Evolutionary conservation across 2,888 invertebrate genomes (phyloP), one percentile per base, ranked within the genome.

Genomic region (Leucophenga maculata): DNA sequence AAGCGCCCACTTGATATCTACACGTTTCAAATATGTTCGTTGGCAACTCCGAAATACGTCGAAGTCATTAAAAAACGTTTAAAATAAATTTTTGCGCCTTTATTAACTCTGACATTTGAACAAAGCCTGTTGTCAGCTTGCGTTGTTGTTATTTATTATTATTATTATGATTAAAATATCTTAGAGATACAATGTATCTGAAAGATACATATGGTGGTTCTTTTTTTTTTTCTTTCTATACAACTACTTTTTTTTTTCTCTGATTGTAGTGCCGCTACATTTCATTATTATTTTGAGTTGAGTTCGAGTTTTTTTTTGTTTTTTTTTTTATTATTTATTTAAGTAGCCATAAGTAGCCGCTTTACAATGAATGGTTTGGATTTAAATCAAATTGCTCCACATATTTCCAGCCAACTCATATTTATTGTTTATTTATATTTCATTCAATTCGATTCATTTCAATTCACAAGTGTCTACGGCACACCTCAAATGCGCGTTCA

Each of bases 31-130:
- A 26, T 26, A 26, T 26, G 26, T 26, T 55, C 32, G 26, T 32
- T 32, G 59, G 59, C 62, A 62, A 69, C 59, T 69, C 20, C 64
- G 22, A 62, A 69, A 54, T 69, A 16, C 64, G 22, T 69, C 74
- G 82, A 80, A 80, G 83, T 84, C 81, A 82, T 82, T 83, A 83
- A 82, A 83, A 85, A 85, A 75, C 84, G 80, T 85, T 85, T 84
- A 82, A 85, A 82, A 77, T 83, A 82, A 77, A 83, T 75, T 78
- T 84, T 85, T 83, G 85, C 81, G 84, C 84, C 84, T 81, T 80
- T 81, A 85, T 81, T 81, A 78, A 82, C 76, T 76, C 79, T 82
- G 81, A 85, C 81, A 85, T 76, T 83, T 78, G 77, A 76, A 82
- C 85, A 82, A 85, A 85, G 78, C 74, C 81, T 78, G 82, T 80